These are phyloP conservation scores for Heliangelus exortis DNA, from an alignment of 2,797 vertebrate genomes.

Conservation along the genomic window DNA sequence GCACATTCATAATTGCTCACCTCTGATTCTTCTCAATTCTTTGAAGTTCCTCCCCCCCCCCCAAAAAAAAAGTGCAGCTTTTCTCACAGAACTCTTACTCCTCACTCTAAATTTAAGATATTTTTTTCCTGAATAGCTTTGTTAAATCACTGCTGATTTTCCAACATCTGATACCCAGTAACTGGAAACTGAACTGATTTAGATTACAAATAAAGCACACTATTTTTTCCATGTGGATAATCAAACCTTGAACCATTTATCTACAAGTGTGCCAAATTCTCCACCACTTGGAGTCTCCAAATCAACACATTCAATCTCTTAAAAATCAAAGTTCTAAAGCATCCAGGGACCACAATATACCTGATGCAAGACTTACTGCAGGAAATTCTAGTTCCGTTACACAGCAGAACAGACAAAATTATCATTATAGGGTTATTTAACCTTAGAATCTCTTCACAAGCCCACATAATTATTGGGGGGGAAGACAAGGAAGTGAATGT, in stretches of 20 bases:
- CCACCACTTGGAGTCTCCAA: neutral
- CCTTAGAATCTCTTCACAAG: neutral
- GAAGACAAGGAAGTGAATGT: neutral
- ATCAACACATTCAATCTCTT: neutral
- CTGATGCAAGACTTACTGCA: neutral
- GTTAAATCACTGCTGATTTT: neutral
- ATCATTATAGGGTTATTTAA: neutral
- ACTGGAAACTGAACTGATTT: neutral
- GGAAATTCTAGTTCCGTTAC: neutral
- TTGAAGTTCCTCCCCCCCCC: neutral
- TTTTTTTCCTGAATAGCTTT: neutral
- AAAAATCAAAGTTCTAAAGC: neutral
- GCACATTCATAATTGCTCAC: neutral
- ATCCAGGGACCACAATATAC: neutral
- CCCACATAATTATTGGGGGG: accelerated
- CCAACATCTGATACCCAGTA: neutral
- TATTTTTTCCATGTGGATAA: neutral
- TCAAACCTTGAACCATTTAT: neutral
- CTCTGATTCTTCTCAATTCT: neutral
- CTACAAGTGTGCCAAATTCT: neutral
- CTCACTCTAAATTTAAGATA: neutral
- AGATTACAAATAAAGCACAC: neutral
- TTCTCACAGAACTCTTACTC: neutral
- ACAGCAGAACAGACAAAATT: neutral
- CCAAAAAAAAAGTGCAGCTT: neutral